These are phyloP conservation scores for Xiphorhynchus erythropygius DNA, from an alignment of 2,797 vertebrate species.

Conservation along the genomic window DNA sequence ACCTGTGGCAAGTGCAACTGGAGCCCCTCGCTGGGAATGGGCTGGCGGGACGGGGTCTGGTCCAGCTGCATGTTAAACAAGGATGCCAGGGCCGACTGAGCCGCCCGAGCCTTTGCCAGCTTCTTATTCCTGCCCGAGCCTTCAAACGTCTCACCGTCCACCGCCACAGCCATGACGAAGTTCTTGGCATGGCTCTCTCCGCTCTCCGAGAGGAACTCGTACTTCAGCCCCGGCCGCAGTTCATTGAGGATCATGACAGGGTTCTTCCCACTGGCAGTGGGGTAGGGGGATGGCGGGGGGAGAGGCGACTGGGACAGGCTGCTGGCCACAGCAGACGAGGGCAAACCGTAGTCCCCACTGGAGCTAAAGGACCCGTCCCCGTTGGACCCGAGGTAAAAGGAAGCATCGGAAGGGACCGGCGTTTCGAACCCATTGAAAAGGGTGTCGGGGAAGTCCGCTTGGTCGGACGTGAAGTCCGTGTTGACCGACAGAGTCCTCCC, in stretches of 20 bases:
- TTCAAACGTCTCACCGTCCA: conserved; percentile 92
- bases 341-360: conserved; percentile 84
- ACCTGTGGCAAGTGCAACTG: conserved; percentile 97
- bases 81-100: conserved; percentile 90
- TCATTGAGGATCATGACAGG: conserved; percentile 98
- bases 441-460: conserved; percentile 94
- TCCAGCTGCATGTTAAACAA: conserved; percentile 98
- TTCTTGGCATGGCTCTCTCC: conserved; percentile 98
- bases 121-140: conserved; percentile 98
- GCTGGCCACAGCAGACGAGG: conserved; percentile 73
- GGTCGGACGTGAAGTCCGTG: conserved; percentile 96
- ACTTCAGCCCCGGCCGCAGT: conserved; percentile 94
- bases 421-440: conserved; percentile 98
- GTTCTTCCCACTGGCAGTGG: conserved; percentile 90
- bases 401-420: conserved; percentile 80
- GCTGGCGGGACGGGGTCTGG: conserved; percentile 94
- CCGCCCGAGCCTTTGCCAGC: conserved; percentile 94
- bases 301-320: conserved; percentile 85
- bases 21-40: conserved; percentile 93
- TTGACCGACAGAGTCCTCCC: conserved; percentile 90
- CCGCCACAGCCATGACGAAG: conserved; percentile 96
- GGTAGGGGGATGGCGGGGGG: conserved; percentile 83
- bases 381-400: conserved; percentile 90
- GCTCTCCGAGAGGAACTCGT: conserved; percentile 95
- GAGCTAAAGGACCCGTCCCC: conserved; percentile 88